Evolutionary conservation across 2,797 vertebrate genomes (phyloP).

Genomic region (Anabas testudineus): DNA sequence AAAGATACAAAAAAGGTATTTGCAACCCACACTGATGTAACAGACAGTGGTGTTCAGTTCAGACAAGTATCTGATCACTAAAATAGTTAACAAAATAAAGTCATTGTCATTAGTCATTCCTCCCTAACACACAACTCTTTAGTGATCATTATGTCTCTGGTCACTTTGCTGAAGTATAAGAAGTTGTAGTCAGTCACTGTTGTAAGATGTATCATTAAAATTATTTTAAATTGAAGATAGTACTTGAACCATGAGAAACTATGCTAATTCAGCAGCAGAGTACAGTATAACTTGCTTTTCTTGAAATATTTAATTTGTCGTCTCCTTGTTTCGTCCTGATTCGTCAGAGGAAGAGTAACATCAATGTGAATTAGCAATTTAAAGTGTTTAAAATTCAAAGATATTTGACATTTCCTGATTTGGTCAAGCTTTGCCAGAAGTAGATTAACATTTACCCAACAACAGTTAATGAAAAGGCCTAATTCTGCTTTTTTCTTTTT

Average conservation of each 20-base stretch:
- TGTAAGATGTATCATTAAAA: not conserved
- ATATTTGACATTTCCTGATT: not conserved
- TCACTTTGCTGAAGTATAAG: no score
- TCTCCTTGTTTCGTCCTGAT: not conserved
- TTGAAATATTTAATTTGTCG: not conserved
- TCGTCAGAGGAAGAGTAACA: not conserved
- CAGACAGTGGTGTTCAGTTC: no score
- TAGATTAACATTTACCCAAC: not conserved
- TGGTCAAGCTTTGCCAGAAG: not conserved
- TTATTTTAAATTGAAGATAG: not conserved
- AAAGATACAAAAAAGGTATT: no score
- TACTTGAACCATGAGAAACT: not conserved
- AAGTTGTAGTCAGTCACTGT: not conserved
- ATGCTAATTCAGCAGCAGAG: not conserved
- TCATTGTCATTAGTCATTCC: no score
- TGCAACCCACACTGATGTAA: no score
- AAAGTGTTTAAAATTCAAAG: no score
- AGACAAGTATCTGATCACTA: no score
- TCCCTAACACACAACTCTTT: no score
- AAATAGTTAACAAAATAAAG: no score
- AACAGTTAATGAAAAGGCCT: not conserved
- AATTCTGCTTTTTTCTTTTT: constrained; percentile 32
- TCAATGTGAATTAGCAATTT: not conserved
- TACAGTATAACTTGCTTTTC: not conserved
- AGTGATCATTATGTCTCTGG: no score